Evolutionary conservation across 2,113 vertebrate species (phyloP), one percentile per base, ranked within the genome.

Genomic region (Bostrychus sinensis): DNA sequence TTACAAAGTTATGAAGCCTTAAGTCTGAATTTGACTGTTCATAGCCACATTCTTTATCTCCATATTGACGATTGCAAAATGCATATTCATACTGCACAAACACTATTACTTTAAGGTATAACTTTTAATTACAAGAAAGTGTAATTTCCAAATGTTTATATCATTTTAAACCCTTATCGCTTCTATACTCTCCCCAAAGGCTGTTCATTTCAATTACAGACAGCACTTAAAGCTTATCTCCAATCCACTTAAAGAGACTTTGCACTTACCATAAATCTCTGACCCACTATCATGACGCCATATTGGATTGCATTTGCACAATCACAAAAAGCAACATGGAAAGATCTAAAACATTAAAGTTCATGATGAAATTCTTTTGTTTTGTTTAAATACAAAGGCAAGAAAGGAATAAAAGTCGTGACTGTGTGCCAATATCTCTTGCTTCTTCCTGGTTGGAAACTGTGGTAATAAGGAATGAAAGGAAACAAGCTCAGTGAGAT

Each of bases 391-490:
- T 3, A 46, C 42, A 46, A 9, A 13, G 30, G 30, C 30, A 32
- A 3, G 5, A 32, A 3, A 32, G 30, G 30, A 32, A 32, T 32
- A 32, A 8, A 32, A 32, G 12, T 46, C 43, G 2, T 13, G 22
- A 65, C 60, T 60, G 56, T 8, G 10, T 46, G 30, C 30, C 53
- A 20, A 36, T 14, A 30, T 62, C 14, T 58, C 17, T 4, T 5
- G 38, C 68, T 46, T 43, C 53, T 46, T 66, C 32, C 39, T 9
- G 1, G 36, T 34, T 37, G 66, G 62, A 51, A 56, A 42, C 36
- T 41, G 23, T 17, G 38, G 38, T 66, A 78, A 72, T 66, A 50
- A 68, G 37, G 53, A 36, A 38, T 25, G 39, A 55, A 16, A 79
- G 46, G 51, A 71, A 68, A 39, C 9, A 11, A 42, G 32, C 58